phyloP scores from a whole-genome alignment of 2,113 vertebrate species.

The Hippopotamus amphibius region DNA sequence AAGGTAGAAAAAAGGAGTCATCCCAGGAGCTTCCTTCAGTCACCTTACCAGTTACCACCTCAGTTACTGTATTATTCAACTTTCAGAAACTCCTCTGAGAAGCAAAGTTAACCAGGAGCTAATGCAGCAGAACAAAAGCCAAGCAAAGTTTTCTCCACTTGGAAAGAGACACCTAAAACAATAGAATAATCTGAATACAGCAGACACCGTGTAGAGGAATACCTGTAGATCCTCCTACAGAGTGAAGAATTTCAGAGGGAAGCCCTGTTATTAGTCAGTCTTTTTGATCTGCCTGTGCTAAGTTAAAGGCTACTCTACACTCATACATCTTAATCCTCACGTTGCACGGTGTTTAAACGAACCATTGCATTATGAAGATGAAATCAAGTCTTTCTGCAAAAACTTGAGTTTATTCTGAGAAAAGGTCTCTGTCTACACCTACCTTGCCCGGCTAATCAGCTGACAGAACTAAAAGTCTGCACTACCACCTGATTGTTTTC shows the following conservation, averaged over 20 bases:
- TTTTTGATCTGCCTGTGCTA: not conserved
- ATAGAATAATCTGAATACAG: not conserved
- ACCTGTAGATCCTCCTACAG: not conserved
- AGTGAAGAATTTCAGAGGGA: not conserved
- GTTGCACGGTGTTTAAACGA: not conserved
- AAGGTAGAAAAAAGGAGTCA: not conserved
- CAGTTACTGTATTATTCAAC: not conserved
- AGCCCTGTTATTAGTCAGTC: not conserved
- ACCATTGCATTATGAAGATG: not conserved
- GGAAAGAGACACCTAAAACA: constrained; percentile 30
- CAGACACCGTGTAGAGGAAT: not conserved
- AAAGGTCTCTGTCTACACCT: not conserved
- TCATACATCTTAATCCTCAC: not conserved
- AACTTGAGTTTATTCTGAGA: not conserved
- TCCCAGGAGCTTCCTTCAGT: not conserved
- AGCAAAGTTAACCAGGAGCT: constrained; percentile 27
- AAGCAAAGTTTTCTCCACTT: not conserved
- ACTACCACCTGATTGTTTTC: not conserved
- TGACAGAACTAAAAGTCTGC: constrained; percentile 19
- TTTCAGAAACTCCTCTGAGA: constrained; percentile 36
- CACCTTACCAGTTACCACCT: not conserved
- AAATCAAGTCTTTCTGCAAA: not conserved
- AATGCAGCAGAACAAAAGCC: not conserved
- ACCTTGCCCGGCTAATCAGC: not conserved
- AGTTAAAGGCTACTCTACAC: not conserved